These are phyloP conservation scores for Chiroxiphia lanceolata DNA, from an alignment of 2,797 vertebrate species.

Conservation along the genomic window DNA sequence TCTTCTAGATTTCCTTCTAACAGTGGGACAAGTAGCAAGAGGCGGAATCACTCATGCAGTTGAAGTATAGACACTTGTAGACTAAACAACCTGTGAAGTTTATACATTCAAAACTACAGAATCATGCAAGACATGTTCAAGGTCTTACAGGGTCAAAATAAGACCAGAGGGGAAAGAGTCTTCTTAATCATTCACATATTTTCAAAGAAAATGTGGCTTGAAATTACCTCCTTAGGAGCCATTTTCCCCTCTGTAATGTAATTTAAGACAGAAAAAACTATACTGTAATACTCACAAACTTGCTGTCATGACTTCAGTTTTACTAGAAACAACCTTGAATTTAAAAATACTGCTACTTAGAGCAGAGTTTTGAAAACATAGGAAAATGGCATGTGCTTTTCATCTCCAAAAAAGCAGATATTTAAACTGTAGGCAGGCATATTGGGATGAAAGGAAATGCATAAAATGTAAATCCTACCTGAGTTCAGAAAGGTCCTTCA, in stretches of 20 bases:
- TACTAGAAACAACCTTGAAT: background rate
- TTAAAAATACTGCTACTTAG: background rate
- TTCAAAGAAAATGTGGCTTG: background rate
- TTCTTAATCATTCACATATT: background rate
- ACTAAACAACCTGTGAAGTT: background rate
- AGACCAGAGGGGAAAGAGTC: accelerated
- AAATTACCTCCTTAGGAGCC: background rate
- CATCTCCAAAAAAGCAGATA: background rate
- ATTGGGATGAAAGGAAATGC: background rate
- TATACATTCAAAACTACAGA: background rate
- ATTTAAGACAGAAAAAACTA: background rate
- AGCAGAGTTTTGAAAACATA: background rate
- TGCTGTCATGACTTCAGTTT: background rate
- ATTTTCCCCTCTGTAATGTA: background rate
- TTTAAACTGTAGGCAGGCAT: background rate
- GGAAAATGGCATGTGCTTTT: background rate
- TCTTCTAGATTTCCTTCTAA: background rate
- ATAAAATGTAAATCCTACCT: background rate
- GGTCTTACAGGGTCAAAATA: background rate
- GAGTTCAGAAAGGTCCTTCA: background rate
- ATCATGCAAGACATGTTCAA: background rate
- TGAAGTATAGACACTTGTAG: background rate
- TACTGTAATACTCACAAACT: background rate
- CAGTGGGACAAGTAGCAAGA: background rate
- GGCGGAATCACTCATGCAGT: background rate